phyloP scores from a whole-genome alignment of 53 echinoderm and acorn worm genomes.

The Actinopyga echinites region DNA sequence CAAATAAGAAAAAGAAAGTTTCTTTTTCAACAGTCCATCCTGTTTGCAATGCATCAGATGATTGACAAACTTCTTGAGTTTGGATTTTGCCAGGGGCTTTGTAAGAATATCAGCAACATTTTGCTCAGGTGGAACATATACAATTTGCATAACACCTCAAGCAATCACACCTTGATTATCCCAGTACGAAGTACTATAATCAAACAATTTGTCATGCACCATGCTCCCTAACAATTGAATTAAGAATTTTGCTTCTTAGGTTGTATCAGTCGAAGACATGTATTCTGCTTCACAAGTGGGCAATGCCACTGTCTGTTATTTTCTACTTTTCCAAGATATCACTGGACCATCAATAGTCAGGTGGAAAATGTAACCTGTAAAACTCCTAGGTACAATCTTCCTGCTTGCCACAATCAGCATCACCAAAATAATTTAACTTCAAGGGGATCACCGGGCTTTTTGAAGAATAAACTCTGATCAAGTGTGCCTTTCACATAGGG shows the following conservation, averaged over 20 bases:
- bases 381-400: too few species aligned
- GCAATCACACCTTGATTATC: constrained; percentile 57
- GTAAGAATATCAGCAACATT: constrained; percentile 17
- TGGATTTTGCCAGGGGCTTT: constrained; percentile 7
- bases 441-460: too few species aligned
- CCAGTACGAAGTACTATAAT: background rate
- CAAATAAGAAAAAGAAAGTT: constrained; percentile 18
- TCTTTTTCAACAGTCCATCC: constrained; percentile 41
- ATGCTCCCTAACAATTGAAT: constrained; percentile 34
- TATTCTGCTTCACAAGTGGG: constrained; percentile 57
- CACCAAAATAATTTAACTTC: too few species aligned
- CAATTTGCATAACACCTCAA: constrained; percentile 42
- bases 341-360: constrained; percentile 22
- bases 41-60: constrained; percentile 30
- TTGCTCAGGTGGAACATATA: constrained; percentile 19
- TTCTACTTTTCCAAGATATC: constrained; percentile 52
- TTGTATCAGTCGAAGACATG: constrained; percentile 39
- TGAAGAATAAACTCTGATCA: too few species aligned
- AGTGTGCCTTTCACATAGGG: too few species aligned
- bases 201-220: background rate
- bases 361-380: constrained; percentile 46
- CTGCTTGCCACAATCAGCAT: too few species aligned
- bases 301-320: constrained; percentile 45
- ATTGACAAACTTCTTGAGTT: background rate
- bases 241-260: constrained; percentile 44